phyloP scores from a whole-genome alignment of 2,888 invertebrate species.

The Protodeltote pygarga region DNA sequence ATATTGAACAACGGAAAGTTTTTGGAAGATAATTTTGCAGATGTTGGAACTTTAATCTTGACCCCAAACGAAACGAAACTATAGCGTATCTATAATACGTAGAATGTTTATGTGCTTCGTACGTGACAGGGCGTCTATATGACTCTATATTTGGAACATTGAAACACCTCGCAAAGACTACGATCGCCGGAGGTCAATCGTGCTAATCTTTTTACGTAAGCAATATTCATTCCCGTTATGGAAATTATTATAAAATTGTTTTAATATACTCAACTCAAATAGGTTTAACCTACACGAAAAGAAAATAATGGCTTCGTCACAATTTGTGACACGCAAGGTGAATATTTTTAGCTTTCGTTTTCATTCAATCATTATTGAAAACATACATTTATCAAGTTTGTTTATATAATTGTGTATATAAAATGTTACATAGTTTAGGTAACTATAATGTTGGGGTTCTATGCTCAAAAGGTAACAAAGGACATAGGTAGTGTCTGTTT shows the following conservation, averaged over 20 bases:
- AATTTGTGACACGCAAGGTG: slow-evolving; percentile 43
- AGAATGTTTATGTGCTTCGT: slow-evolving; percentile 20
- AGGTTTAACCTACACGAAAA: slow-evolving; percentile 30
- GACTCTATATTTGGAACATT: slow-evolving; percentile 55
- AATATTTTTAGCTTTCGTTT: slow-evolving; percentile 24
- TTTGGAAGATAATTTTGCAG: slow-evolving; percentile 12
- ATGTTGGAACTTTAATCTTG: slow-evolving; percentile 34
- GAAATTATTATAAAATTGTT: slow-evolving; percentile 36
- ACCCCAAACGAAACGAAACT: slow-evolving; percentile 34
- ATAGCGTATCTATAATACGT: slow-evolving; percentile 3
- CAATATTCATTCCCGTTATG: slow-evolving; percentile 35
- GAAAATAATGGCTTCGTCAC: slow-evolving; percentile 32
- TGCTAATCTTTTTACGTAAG: slow-evolving; percentile 58
- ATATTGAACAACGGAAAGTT: slow-evolving; percentile 14
- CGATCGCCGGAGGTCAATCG: slow-evolving; percentile 55
- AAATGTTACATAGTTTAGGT: too few relatives aligned
- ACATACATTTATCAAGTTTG: background rate
- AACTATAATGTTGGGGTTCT: too few relatives aligned
- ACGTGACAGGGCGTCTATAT: slow-evolving; percentile 62
- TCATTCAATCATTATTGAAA: slow-evolving; percentile 14
- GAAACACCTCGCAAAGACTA: slow-evolving; percentile 42
- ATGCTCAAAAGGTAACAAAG: too few relatives aligned
- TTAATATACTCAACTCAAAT: slow-evolving; percentile 4
- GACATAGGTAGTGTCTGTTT: too few relatives aligned
- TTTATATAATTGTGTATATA: background rate